phyloP scores from a whole-genome alignment of 2,113 vertebrate genomes.

The Poicephalus gulielmi region DNA sequence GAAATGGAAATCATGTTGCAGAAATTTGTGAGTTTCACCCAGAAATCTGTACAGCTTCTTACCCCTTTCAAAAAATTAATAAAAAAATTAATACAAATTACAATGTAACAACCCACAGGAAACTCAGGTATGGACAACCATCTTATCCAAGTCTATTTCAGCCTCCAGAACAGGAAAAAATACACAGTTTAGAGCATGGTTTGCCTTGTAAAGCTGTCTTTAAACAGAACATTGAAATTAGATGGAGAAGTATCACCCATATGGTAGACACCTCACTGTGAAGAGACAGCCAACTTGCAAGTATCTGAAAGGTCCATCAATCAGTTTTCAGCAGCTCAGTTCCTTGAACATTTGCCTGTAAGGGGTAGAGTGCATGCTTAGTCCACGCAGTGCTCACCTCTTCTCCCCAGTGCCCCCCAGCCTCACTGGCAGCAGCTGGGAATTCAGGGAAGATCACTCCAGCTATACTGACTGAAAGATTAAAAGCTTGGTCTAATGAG shows the following conservation, averaged over 20 bases:
- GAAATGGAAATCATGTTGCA: not conserved
- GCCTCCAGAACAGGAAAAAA: not conserved
- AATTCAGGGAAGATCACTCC: not conserved
- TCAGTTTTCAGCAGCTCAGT: not conserved
- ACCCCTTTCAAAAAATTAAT: not conserved
- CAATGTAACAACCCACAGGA: not conserved
- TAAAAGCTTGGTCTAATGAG: not conserved
- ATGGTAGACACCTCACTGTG: not conserved
- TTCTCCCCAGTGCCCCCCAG: too few species aligned
- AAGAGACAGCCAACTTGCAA: not conserved
- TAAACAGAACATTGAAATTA: not conserved
- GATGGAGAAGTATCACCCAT: not conserved
- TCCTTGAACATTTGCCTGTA: not conserved
- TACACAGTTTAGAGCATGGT: not conserved
- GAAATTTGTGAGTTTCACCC: not conserved
- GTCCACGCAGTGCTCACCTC: rapidly evolving
- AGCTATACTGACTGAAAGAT: not conserved
- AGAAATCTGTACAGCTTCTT: not conserved
- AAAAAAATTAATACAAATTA: not conserved
- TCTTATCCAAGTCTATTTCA: not conserved
- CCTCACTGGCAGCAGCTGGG: rapidly evolving
- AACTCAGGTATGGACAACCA: not conserved
- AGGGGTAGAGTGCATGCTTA: not conserved
- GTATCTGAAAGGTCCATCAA: not conserved
- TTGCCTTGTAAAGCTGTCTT: not conserved